Evolutionary conservation across 1,140 invertebrate species (phyloP).

Genomic region (Bombus consobrinus): DNA sequence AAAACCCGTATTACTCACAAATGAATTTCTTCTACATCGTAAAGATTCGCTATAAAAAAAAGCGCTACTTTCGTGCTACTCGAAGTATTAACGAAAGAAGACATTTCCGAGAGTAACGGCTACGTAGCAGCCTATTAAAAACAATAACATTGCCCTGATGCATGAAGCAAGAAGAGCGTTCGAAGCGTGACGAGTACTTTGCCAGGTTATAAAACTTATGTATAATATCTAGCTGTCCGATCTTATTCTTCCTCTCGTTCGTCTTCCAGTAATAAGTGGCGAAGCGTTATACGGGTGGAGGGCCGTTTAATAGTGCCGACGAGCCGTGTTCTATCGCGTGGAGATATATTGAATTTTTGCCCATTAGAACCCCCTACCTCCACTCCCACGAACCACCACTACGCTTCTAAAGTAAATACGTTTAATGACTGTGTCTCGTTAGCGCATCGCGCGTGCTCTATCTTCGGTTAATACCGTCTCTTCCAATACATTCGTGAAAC

Average conservation of each 20-base stretch:
- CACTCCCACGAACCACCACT: slow-evolving; percentile 42
- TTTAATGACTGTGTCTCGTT: slow-evolving; percentile 79
- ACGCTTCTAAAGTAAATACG: slow-evolving; percentile 76
- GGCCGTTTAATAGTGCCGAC: slow-evolving; percentile 74
- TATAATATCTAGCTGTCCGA: slow-evolving; percentile 66
- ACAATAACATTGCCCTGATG: slow-evolving; percentile 33
- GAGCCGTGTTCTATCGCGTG: slow-evolving; percentile 78
- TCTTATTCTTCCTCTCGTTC: slow-evolving; percentile 66
- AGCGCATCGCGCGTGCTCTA: slow-evolving; percentile 73
- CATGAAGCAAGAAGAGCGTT: slow-evolving; percentile 24
- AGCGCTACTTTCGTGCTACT: not conserved
- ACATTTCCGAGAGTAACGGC: slow-evolving; percentile 13
- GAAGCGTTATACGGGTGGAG: slow-evolving; percentile 69
- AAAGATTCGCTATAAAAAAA: not conserved
- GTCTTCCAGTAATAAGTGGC: slow-evolving; percentile 65
- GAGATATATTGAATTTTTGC: slow-evolving; percentile 79
- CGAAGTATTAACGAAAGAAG: not conserved
- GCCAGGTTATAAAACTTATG: slow-evolving; percentile 67
- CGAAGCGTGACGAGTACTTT: slow-evolving; percentile 38
- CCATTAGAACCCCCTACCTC: slow-evolving; percentile 59
- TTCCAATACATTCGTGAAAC: slow-evolving; percentile 27
- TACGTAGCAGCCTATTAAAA: slow-evolving; percentile 32
- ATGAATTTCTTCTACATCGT: not conserved
- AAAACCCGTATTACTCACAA: not conserved
- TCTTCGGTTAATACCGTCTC: slow-evolving; percentile 53